A percentile compares a stretch with the other conserved stretches of the same genome.
These are phyloP conservation scores for Dysidea cf. avara DNA, from an alignment of 37 sponge, comb jelly and placozoan genomes.

Conservation along the genomic window DNA sequence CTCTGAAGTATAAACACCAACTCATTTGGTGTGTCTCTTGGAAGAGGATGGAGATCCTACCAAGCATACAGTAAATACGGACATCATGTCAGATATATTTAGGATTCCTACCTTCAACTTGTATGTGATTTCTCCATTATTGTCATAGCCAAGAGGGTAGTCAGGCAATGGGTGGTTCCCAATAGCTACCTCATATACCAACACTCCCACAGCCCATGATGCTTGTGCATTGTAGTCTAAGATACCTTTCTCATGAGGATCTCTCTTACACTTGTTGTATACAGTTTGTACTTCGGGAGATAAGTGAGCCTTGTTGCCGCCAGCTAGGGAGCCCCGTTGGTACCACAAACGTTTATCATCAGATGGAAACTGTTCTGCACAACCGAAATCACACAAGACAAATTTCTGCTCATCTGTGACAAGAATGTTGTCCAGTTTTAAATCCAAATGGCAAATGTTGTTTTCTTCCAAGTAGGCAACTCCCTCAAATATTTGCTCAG, in stretches of 20 bases:
- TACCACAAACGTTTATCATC: slow-evolving; percentile 26
- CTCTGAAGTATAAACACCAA: no score
- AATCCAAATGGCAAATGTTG: slow-evolving; percentile 63
- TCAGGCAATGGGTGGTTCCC: slow-evolving; percentile 61
- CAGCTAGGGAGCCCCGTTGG: slow-evolving; percentile 47
- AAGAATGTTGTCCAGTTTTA: slow-evolving; percentile 69
- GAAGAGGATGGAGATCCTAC: no score
- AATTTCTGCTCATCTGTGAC: slow-evolving; percentile 35
- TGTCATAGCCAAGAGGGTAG: slow-evolving; percentile 52
- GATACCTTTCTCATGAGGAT: not conserved
- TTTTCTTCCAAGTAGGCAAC: slow-evolving; percentile 37
- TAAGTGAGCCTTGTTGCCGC: slow-evolving; percentile 76
- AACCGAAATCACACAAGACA: slow-evolving; percentile 80
- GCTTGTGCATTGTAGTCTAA: slow-evolving; percentile 55
- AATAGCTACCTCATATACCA: slow-evolving; percentile 36
- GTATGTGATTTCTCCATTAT: slow-evolving; percentile 19
- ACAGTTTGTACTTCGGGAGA: slow-evolving; percentile 67
- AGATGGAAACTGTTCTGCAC: slow-evolving; percentile 71
- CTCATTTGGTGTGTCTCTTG: no score
- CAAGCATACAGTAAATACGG: no score
- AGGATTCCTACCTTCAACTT: no score
- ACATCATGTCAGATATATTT: no score
- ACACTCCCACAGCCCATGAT: slow-evolving; percentile 67
- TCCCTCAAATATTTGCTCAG: slow-evolving; percentile 38
- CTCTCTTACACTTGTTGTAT: slow-evolving; percentile 20